Percentiles rank a stretch among this genome's conserved stretches.
phyloP scores from a whole-genome alignment of 2,888 invertebrate species.

The Apeira syringaria region DNA sequence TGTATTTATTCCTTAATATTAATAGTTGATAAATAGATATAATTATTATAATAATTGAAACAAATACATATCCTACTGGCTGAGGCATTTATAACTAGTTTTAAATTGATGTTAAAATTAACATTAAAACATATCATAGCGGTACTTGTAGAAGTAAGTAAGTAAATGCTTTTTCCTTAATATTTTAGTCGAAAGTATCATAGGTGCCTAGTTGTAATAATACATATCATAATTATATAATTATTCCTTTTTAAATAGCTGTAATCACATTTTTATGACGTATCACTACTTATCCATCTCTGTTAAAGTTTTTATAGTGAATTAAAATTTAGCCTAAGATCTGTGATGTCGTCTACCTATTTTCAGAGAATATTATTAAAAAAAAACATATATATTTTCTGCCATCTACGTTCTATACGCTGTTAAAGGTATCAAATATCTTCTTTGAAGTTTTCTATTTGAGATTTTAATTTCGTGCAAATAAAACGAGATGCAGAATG shows the following conservation, averaged over 20 bases:
- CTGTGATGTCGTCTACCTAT: constrained; percentile 60
- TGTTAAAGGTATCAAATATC: constrained; percentile 75
- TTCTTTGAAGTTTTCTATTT: constrained; percentile 45
- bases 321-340: constrained; percentile 51
- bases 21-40: constrained; percentile 46
- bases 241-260: constrained; percentile 31
- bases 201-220: constrained; percentile 64
- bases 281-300: constrained; percentile 30
- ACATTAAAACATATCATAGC: constrained; percentile 52
- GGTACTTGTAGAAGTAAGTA: constrained; percentile 38
- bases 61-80: constrained; percentile 80
- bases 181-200: constrained; percentile 42
- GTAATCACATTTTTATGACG: constrained; percentile 35
- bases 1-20: constrained; percentile 64
- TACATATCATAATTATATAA: constrained; percentile 60
- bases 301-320: constrained; percentile 34
- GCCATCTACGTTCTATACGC: constrained; percentile 42
- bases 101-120: constrained; percentile 64
- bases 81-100: constrained; percentile 77
- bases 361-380: constrained; percentile 58
- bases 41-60: constrained; percentile 69
- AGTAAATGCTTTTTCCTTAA: constrained; percentile 44
- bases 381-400: constrained; percentile 60
- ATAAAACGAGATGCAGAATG: constrained; percentile 35
- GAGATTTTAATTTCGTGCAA: constrained; percentile 29